Conservation (phyloP, 2,888 invertebrate genomes). For the Amphipyra tragopoginis region DNA sequence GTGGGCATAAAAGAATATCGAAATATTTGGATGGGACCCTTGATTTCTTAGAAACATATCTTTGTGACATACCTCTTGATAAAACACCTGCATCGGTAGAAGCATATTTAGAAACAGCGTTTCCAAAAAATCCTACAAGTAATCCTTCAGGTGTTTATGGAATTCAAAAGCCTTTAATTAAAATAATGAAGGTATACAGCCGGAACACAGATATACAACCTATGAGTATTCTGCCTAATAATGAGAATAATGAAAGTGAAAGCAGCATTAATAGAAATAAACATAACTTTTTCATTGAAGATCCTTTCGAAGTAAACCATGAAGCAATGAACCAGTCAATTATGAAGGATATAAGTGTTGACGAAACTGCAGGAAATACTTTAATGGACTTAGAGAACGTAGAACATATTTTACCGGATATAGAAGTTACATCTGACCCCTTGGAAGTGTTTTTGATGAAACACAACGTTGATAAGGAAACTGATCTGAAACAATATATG, state of each 20-base stretch:
- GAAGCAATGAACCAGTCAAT: not conserved
- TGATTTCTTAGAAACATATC: constrained; percentile 26
- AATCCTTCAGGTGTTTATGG: not conserved
- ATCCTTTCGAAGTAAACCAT: not conserved
- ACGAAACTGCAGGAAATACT: not conserved
- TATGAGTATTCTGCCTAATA: constrained; percentile 29
- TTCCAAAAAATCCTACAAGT: not conserved
- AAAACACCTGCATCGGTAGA: constrained; percentile 3
- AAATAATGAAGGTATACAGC: constrained; percentile 11
- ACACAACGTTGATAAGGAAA: not conserved
- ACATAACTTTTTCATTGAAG: not conserved
- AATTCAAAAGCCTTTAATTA: not conserved
- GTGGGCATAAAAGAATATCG: not conserved
- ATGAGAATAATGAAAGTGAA: constrained; percentile 2
- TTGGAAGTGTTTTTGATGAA: constrained; percentile 26
- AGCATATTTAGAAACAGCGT: constrained; percentile 3
- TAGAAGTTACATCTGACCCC: not conserved
- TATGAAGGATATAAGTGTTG: not conserved
- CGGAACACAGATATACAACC: constrained; percentile 5
- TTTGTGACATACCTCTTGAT: constrained; percentile 10
- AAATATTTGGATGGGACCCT: constrained; percentile 37
- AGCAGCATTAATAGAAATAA: not conserved
- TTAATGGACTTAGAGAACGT: not conserved
- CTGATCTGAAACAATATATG: constrained; percentile 34
- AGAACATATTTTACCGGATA: constrained; percentile 7